Evolutionary conservation across 2,888 invertebrate species (phyloP).

Genomic region (Andrena bicolor): DNA sequence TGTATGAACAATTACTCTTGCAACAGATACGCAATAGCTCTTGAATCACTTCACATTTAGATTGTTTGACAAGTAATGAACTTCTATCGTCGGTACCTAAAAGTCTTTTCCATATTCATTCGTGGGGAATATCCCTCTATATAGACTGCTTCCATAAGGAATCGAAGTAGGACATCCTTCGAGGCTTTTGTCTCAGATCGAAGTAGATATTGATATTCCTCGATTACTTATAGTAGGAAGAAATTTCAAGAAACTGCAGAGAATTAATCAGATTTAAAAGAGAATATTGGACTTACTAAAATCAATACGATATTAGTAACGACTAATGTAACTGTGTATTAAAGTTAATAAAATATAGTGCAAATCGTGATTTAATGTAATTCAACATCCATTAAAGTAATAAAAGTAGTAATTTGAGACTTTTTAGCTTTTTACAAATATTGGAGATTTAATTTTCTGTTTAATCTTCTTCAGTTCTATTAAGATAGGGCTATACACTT

Average conservation of each 20-base stretch:
- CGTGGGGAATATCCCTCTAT: neutral
- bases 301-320: too few species aligned
- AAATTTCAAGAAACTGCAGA: neutral
- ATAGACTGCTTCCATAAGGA: neutral
- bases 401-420: neutral
- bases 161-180: neutral
- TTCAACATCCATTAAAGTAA: too few species aligned
- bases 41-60: neutral
- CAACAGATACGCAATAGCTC: neutral
- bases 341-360: too few species aligned
- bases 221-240: neutral
- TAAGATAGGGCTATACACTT: neutral
- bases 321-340: too few species aligned
- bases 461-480: neutral
- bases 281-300: too few species aligned
- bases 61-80: neutral
- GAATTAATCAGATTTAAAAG: neutral
- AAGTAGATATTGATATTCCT: neutral
- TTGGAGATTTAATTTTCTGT: neutral
- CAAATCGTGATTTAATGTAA: too few species aligned
- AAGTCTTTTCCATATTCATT: neutral
- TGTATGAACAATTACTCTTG: neutral
- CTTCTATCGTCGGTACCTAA: neutral
- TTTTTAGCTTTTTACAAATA: neutral
- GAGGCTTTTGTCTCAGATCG: neutral